These are phyloP conservation scores for Acanthisitta chloris DNA, from an alignment of 2,113 vertebrate genomes.

Conservation along the genomic window DNA sequence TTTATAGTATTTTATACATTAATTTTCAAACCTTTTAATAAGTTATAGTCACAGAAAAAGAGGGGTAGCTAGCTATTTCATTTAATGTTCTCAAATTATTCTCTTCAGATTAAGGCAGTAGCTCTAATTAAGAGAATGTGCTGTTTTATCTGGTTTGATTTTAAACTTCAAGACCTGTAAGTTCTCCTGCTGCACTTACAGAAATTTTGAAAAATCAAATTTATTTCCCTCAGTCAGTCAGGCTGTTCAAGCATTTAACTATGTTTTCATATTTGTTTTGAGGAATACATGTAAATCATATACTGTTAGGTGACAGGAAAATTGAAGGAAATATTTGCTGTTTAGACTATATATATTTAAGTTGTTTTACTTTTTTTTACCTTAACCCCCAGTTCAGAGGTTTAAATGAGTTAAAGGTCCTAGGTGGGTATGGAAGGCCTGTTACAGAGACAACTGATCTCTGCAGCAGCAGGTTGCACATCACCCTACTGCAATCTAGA, in stretches of 20 bases:
- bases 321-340: background rate
- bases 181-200: background rate
- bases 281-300: background rate
- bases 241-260: background rate
- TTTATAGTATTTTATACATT: background rate
- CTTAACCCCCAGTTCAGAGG: background rate
- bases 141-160: background rate
- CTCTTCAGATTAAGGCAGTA: background rate
- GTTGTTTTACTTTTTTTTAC: background rate
- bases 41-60: background rate
- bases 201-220: background rate
- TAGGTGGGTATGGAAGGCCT: background rate
- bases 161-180: background rate
- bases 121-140: background rate
- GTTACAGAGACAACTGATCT: background rate
- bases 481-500: background rate
- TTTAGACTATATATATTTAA: background rate
- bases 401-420: background rate
- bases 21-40: background rate
- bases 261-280: background rate
- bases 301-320: background rate
- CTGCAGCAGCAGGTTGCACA: background rate
- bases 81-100: background rate
- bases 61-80: background rate
- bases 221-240: background rate